Conservation (phyloP, 2,113 vertebrate genomes). For the Anser cygnoides region DNA sequence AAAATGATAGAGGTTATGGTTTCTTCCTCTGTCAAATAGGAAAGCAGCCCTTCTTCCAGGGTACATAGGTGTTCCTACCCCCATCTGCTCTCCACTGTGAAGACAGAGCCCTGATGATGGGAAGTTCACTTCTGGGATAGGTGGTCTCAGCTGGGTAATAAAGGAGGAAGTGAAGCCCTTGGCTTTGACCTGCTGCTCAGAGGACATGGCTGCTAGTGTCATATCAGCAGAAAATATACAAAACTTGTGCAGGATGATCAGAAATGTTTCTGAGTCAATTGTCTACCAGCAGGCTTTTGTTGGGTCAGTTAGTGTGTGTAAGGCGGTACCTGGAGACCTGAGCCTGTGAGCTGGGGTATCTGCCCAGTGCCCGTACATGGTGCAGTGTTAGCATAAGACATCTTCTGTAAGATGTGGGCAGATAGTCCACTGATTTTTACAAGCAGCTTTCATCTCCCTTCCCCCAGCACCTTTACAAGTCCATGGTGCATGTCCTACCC, state of each 20-base stretch:
- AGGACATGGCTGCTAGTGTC: background rate
- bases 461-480: constrained; percentile 4
- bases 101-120: background rate
- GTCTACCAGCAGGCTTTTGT: background rate
- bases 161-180: background rate
- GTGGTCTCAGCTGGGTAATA: background rate
- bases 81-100: background rate
- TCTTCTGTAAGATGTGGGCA: background rate
- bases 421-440: background rate
- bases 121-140: background rate
- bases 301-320: background rate
- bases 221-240: background rate
- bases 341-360: background rate
- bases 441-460: constrained; percentile 30
- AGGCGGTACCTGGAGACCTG: background rate
- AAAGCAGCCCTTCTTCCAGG: background rate
- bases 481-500: background rate
- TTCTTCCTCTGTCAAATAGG: background rate
- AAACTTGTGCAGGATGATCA: background rate
- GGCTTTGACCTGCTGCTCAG: background rate
- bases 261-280: background rate
- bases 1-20: background rate
- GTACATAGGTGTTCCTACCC: background rate
- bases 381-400: background rate
- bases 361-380: background rate